Percentiles rank a stretch among this genome's conserved stretches.
phyloP scores from a whole-genome alignment of 2,888 invertebrate species.

The Uloborus plumipes region DNA sequence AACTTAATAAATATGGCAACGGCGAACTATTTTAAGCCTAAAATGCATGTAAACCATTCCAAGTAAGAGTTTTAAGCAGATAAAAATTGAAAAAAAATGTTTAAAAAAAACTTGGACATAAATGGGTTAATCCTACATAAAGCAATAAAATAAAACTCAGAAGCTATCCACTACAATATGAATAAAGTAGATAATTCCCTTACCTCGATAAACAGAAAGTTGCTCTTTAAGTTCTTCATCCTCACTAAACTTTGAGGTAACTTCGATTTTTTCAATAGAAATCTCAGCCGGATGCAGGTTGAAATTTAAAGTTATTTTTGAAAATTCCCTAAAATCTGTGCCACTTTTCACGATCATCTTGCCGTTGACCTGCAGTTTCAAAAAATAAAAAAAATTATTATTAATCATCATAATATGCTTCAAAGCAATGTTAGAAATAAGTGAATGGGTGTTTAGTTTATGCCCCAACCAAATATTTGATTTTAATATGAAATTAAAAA shows the following conservation, averaged over 20 bases:
- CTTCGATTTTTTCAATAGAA: constrained; percentile 79
- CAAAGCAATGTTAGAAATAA: neutral
- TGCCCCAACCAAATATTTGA: no score
- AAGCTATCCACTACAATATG: neutral
- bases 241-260: constrained; percentile 80
- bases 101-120: no score
- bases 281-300: constrained; percentile 75
- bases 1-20: no score
- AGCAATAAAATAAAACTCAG: neutral
- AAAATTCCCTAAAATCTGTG: constrained; percentile 91
- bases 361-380: constrained; percentile 78
- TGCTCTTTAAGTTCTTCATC: constrained; percentile 80
- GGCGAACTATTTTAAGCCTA: no score
- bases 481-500: no score
- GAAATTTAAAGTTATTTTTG: constrained; percentile 81
- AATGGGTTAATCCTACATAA: no score
- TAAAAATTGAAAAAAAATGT: no score
- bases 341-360: constrained; percentile 89
- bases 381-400: constrained; percentile 5
- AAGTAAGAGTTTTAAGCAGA: no score
- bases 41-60: no score
- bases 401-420: no score
- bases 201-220: constrained; percentile 81
- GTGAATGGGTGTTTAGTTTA: no score
- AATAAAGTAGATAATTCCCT: constrained; percentile 26